Evolutionary conservation across 2,797 vertebrate species (phyloP), one percentile per base, ranked within the genome.

Genomic region (Emys orbicularis): DNA sequence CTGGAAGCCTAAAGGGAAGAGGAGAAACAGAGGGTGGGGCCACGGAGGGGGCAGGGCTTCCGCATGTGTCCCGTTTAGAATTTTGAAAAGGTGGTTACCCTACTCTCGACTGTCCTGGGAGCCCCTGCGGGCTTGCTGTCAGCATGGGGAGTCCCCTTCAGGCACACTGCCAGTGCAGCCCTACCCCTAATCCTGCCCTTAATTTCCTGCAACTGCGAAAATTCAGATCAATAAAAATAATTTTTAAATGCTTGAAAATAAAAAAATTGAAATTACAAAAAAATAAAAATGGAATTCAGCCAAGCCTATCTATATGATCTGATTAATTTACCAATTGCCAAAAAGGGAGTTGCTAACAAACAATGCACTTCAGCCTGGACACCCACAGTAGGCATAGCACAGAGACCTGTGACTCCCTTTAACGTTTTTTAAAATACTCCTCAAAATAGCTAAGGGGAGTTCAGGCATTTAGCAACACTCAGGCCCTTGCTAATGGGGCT

Each of bases 341-440:
- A 0, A 6, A 83, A 27, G n/a, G 77, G 76, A 44, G 1, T 6
- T 0, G 0, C 53, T 8, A 85, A 12, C 23, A 57, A n/a, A 5
- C 83, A 31, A 79, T 2, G 29, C 6, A 44, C 27, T 2, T 80
- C 12, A 8, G 4, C 21, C 44, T 41, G 91, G 76, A 90, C 53
- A 65, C 93, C 81, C 5, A 68, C 21, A 21, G n/a, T 23, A 41
- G 18, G 19, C 7, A 37, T 18, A 68, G 65, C n/a, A 37, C n/a
- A 68, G 61, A 41, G 41, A 68, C 8, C 9, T 11, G 8, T 10
- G 18, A 37, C 8, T 41, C n/a, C 65, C n/a, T 12, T 72, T 37
- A 72, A 37, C 2, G 5, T 23, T 41, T 72, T 37, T 72, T 72
- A 37, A 72, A 65, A 37, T 37, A 37, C 19, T 41, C 10, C 68